Evolutionary conservation across 2,888 invertebrate genomes (phyloP).

Genomic region (Troides helena): DNA sequence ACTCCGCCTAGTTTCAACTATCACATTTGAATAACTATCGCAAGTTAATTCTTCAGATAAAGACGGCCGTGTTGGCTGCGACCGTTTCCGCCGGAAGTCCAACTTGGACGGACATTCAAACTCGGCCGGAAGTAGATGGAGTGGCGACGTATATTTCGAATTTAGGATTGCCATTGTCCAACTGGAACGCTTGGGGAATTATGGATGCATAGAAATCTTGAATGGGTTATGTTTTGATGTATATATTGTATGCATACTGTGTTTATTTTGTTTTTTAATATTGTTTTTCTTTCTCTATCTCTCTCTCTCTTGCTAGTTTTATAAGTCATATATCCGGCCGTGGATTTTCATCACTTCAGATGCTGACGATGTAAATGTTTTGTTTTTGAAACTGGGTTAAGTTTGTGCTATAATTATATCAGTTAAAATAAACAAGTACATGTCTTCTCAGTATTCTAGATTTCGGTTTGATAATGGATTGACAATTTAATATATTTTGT

Average conservation of each 20-base stretch:
- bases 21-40: constrained; percentile 76
- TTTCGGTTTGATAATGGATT: too few relatives aligned
- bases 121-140: constrained; percentile 76
- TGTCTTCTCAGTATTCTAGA: too few relatives aligned
- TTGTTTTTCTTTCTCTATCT: not conserved
- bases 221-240: constrained; percentile 13
- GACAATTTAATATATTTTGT: too few relatives aligned
- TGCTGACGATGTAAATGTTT: too few relatives aligned
- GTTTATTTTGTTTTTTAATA: not conserved
- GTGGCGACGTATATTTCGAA: constrained; percentile 78
- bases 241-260: not conserved
- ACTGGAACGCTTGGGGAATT: constrained; percentile 31
- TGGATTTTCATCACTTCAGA: too few relatives aligned
- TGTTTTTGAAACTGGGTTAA: too few relatives aligned
- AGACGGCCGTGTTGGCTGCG: constrained; percentile 74
- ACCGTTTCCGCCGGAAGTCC: constrained; percentile 73
- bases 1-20: constrained; percentile 39
- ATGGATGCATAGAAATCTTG: constrained; percentile 26
- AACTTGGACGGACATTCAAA: constrained; percentile 78
- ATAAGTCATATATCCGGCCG: too few relatives aligned
- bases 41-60: constrained; percentile 77
- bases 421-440: too few relatives aligned
- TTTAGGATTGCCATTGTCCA: constrained; percentile 65
- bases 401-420: too few relatives aligned
- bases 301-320: too few relatives aligned